These are phyloP conservation scores for Cheilinus undulatus DNA, from an alignment of 2,113 vertebrate species.

Conservation along the genomic window DNA sequence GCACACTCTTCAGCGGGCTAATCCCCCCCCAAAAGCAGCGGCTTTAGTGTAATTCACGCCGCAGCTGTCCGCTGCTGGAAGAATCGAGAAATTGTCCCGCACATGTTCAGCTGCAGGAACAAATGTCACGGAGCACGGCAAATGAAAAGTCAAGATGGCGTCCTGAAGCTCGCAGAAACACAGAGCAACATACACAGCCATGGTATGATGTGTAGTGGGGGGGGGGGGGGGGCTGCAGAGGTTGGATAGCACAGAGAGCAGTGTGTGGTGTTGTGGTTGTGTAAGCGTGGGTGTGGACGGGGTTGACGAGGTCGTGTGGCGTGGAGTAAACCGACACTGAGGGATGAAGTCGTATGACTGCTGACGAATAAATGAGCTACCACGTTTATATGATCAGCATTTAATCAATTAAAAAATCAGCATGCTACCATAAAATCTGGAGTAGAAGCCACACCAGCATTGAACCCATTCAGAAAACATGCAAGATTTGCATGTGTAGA, in stretches of 20 bases:
- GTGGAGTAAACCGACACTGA: neutral
- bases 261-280: neutral
- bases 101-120: conserved; percentile 92
- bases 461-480: too few species aligned
- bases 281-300: conserved; percentile 16
- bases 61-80: conserved; percentile 93
- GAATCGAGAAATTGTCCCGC: conserved; percentile 89
- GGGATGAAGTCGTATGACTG: neutral
- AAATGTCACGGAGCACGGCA: conserved; percentile 87
- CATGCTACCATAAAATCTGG: too few species aligned
- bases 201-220: conserved; percentile 26
- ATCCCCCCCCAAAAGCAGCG: conserved; percentile 89
- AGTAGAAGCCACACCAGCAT: too few species aligned
- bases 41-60: conserved; percentile 90
- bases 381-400: too few species aligned
- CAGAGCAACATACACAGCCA: neutral
- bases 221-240: conserved; percentile 31
- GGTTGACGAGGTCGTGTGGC: conserved; percentile 19
- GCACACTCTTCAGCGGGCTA: conserved; percentile 75
- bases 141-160: conserved; percentile 89
- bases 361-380: neutral
- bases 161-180: conserved; percentile 28
- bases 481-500: too few species aligned
- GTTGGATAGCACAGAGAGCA: conserved; percentile 1
- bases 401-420: too few species aligned